Evolutionary conservation across 2,113 vertebrate species (phyloP).

Genomic region (Entomyzon cyanotis): DNA sequence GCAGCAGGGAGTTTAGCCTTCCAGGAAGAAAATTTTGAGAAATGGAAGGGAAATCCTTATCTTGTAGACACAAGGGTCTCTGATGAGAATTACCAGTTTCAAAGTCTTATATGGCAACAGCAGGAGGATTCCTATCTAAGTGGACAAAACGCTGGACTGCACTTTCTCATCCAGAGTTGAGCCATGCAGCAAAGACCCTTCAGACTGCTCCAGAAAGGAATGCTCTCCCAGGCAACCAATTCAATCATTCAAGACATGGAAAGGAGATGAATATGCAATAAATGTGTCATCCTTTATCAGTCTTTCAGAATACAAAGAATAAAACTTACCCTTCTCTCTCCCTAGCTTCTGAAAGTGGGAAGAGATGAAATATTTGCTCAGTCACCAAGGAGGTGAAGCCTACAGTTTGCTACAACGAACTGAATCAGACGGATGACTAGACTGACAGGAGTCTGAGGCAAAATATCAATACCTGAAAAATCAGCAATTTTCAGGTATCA

Average conservation of each 20-base stretch:
- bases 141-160: neutral
- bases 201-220: neutral
- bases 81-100: neutral
- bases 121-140: neutral
- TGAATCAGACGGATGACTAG: neutral
- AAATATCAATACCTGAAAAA: slow-evolving; percentile 15
- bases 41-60: neutral
- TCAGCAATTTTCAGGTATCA: neutral
- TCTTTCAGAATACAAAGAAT: neutral
- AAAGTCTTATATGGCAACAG: neutral
- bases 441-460: neutral
- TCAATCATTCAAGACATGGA: neutral
- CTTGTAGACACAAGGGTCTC: neutral
- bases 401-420: neutral
- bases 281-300: neutral
- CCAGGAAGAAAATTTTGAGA: neutral
- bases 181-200: neutral
- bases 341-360: neutral
- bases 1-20: neutral
- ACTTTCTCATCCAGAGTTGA: neutral
- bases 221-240: neutral
- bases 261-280: neutral
- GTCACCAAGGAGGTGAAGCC: neutral
- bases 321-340: neutral
- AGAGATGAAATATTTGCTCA: neutral